Evolutionary conservation across 2,113 vertebrate species (phyloP).

Genomic region (Glaucidium brasilianum): DNA sequence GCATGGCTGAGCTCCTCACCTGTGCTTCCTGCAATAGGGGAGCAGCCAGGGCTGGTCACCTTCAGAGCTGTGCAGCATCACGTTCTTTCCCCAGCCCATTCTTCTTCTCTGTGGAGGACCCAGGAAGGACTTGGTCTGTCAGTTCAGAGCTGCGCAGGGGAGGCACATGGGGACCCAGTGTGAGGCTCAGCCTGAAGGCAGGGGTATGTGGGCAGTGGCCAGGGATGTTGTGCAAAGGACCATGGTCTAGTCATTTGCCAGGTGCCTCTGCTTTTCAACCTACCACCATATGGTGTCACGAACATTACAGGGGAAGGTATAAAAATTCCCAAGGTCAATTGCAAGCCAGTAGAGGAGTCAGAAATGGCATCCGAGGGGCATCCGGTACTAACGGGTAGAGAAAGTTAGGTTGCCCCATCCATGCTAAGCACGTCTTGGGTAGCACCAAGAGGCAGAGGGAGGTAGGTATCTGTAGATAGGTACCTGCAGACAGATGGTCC

Average conservation of each 20-base stretch:
- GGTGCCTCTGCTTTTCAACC: not conserved
- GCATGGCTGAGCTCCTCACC: not conserved
- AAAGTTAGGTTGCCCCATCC: not conserved
- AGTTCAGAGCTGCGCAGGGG: not conserved
- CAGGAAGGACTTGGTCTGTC: not conserved
- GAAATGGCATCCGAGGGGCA: not conserved
- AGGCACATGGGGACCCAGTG: fast-evolving
- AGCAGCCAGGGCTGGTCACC: not conserved
- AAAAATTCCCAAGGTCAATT: not conserved
- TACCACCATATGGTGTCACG: not conserved
- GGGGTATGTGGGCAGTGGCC: fast-evolving
- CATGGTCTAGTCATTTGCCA: not conserved
- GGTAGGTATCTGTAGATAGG: not conserved
- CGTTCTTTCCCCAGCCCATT: fast-evolving
- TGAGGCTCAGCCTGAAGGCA: not conserved
- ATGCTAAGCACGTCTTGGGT: not conserved
- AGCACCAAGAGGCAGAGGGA: not conserved
- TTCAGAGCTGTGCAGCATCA: not conserved
- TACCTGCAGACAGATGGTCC: not conserved
- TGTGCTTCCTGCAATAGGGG: not conserved
- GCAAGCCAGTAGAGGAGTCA: not conserved
- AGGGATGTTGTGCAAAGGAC: not conserved
- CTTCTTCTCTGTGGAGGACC: not conserved
- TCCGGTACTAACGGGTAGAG: not conserved
- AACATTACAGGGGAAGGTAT: not conserved